Conservation (phyloP, 1,140 invertebrate genomes). For the Lepidostoma basale region DNA sequence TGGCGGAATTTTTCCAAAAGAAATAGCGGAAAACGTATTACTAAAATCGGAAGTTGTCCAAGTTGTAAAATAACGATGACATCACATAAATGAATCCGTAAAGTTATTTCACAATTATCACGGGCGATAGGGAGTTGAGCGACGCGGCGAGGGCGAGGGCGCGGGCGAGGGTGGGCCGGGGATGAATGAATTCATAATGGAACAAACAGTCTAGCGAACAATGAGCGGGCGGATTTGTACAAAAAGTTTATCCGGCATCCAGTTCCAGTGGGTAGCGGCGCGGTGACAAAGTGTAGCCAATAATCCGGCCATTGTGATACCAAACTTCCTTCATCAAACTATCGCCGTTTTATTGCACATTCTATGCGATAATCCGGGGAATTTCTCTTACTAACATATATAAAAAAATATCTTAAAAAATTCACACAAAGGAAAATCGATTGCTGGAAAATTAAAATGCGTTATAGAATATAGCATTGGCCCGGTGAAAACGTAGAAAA, state of each 20-base stretch:
- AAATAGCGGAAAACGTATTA: no score
- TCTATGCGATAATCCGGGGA: no score
- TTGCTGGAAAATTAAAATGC: no score
- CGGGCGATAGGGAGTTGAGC: background rate
- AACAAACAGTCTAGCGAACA: conserved; percentile 4
- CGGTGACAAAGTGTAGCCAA: conserved; percentile 18
- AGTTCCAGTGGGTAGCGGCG: background rate
- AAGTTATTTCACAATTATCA: background rate
- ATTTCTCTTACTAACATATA: no score
- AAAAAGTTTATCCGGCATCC: conserved; percentile 17
- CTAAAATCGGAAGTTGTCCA: no score
- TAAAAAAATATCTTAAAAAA: no score
- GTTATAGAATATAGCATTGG: no score
- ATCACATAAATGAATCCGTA: background rate
- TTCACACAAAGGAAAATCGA: no score
- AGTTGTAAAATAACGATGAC: no score
- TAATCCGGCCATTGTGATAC: conserved; percentile 9
- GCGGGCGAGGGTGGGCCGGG: background rate
- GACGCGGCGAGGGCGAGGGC: background rate
- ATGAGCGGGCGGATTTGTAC: conserved; percentile 14
- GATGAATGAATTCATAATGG: conserved; percentile 12
- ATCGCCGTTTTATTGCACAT: conserved; percentile 10
- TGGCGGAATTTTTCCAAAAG: no score
- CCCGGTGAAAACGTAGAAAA: no score
- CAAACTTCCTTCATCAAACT: conserved; percentile 9